phyloP scores from a whole-genome alignment of 2,888 invertebrate species.

The Fragum whitleyi region DNA sequence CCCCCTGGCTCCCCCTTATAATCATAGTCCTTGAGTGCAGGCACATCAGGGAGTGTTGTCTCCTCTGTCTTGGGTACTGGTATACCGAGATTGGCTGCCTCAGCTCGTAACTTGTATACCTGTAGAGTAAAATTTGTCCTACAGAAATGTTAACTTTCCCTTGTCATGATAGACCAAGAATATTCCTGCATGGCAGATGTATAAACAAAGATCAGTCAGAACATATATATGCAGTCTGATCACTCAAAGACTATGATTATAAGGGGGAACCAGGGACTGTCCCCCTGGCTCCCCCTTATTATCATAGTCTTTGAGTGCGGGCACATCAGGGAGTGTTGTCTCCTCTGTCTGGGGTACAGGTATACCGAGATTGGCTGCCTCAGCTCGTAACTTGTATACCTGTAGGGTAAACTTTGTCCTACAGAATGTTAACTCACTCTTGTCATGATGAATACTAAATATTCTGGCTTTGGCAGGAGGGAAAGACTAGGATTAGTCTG shows the following conservation, averaged over 20 bases:
- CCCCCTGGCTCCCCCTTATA: conserved; percentile 79
- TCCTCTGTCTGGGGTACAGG: conserved; percentile 43
- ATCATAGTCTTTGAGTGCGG: conserved; percentile 76
- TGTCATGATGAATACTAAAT: too few relatives aligned
- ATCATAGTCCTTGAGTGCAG: conserved; percentile 76
- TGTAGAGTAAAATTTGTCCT: conserved; percentile 19
- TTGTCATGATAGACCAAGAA: too few relatives aligned
- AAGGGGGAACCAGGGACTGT: conserved; percentile 76
- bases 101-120: conserved; percentile 53
- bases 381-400: conserved; percentile 53
- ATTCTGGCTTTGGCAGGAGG: too few relatives aligned
- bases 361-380: conserved; percentile 65
- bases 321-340: conserved; percentile 55
- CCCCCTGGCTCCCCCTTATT: conserved; percentile 79
- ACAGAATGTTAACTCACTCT: too few relatives aligned
- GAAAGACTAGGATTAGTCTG: too few relatives aligned
- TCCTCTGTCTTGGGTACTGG: conserved; percentile 43
- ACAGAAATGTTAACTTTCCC: too few relatives aligned
- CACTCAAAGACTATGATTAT: too few relatives aligned
- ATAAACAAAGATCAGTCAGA: too few relatives aligned
- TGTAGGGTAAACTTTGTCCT: too few relatives aligned
- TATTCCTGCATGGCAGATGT: too few relatives aligned
- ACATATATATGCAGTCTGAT: too few relatives aligned
- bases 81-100: conserved; percentile 65
- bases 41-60: conserved; percentile 55